These are phyloP conservation scores for Triplophysa tibetana DNA, from an alignment of 2,113 vertebrate species.

Conservation along the genomic window DNA sequence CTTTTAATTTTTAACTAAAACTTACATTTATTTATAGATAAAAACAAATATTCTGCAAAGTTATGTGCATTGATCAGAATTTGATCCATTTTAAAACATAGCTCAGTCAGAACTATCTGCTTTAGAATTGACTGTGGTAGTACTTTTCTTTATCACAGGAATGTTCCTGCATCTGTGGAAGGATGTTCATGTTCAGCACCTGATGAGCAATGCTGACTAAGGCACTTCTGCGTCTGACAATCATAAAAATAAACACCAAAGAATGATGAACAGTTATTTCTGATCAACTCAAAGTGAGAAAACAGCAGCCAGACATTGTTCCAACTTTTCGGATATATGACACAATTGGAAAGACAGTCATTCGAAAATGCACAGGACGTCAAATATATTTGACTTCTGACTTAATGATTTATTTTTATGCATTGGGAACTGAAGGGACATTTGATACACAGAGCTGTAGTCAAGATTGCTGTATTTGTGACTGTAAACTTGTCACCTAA, in stretches of 20 bases:
- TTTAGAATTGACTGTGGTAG: too few relatives aligned
- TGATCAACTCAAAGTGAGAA: neutral
- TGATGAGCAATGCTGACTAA: conserved; percentile 21
- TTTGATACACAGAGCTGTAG: too few relatives aligned
- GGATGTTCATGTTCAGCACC: conserved; percentile 4
- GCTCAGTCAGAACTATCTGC: too few relatives aligned
- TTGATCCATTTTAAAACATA: too few relatives aligned
- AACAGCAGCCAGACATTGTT: neutral
- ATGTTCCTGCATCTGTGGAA: neutral
- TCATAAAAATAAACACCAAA: conserved; percentile 33
- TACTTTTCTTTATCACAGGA: too few relatives aligned
- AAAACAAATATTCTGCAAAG: too few relatives aligned
- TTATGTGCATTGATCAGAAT: too few relatives aligned
- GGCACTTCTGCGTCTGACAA: conserved; percentile 16
- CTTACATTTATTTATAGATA: too few relatives aligned
- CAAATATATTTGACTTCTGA: too few relatives aligned
- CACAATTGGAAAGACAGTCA: neutral
- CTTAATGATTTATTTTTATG: neutral
- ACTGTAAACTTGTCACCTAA: neutral
- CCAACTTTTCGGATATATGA: conserved; percentile 9
- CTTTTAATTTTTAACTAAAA: too few relatives aligned
- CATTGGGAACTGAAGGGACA: neutral
- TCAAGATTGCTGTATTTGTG: neutral
- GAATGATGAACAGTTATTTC: neutral
- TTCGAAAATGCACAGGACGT: neutral